Percentiles rank a stretch among this genome's conserved stretches.
These are phyloP conservation scores for Girardia tigrina DNA, from an alignment of 2,888 invertebrate genomes.

Conservation along the genomic window DNA sequence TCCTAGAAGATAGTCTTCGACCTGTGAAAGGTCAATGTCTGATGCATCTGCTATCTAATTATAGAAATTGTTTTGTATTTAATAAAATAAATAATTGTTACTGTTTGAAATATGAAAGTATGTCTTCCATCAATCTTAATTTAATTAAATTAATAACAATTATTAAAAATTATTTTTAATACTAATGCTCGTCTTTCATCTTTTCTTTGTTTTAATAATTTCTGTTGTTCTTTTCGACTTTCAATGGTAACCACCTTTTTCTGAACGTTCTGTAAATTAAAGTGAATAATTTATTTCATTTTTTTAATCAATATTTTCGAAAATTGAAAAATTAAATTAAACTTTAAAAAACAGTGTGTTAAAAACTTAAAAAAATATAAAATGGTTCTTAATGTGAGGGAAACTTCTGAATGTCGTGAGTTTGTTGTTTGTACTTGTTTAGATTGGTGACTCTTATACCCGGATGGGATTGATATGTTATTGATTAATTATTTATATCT, in stretches of 20 bases:
- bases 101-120: slow-evolving; percentile 29
- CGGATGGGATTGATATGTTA: no score
- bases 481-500: no score
- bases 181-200: neutral
- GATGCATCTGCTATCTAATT: slow-evolving; percentile 30
- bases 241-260: neutral
- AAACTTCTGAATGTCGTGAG: no score
- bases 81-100: slow-evolving; percentile 26
- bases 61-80: neutral
- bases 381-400: no score
- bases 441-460: no score
- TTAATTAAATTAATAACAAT: neutral
- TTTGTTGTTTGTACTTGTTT: no score
- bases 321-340: no score
- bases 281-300: no score
- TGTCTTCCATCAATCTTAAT: slow-evolving; percentile 30
- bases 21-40: slow-evolving; percentile 23
- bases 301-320: no score
- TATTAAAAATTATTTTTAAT: neutral
- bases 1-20: slow-evolving; percentile 28
- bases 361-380: no score
- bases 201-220: slow-evolving; percentile 4
- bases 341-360: no score
- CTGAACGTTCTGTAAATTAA: neutral
- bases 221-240: neutral